Conservation (phyloP, 2,888 invertebrate species). For the Parascotia fuliginaria region DNA sequence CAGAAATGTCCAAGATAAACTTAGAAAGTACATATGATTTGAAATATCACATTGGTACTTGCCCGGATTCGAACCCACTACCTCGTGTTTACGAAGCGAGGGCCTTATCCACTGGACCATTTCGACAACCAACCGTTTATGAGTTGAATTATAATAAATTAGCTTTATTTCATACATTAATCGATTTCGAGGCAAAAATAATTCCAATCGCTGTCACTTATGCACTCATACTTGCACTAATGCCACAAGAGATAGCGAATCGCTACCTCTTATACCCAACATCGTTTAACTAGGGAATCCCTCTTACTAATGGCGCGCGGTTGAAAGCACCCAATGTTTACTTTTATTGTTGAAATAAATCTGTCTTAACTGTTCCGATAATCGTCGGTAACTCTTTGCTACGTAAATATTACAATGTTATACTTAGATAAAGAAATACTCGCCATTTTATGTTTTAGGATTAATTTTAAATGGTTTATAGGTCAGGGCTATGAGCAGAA, state of each 20-base stretch:
- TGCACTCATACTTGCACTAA: not conserved
- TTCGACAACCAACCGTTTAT: too few species aligned
- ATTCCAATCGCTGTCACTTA: too few species aligned
- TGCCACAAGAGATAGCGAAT: slow-evolving; percentile 12
- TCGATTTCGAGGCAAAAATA: too few species aligned
- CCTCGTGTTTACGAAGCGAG: too few species aligned
- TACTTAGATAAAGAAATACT: slow-evolving; percentile 17
- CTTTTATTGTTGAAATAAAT: slow-evolving; percentile 84
- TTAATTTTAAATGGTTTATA: slow-evolving; percentile 1
- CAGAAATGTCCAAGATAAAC: too few species aligned
- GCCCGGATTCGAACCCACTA: too few species aligned
- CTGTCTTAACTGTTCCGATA: slow-evolving; percentile 81
- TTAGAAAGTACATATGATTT: too few species aligned
- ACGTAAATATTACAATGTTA: slow-evolving; percentile 56
- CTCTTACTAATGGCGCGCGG: slow-evolving; percentile 75
- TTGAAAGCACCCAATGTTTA: slow-evolving; percentile 74
- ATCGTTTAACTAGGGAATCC: slow-evolving; percentile 55
- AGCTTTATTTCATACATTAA: too few species aligned
- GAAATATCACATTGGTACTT: too few species aligned
- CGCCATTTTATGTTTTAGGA: slow-evolving; percentile 7
- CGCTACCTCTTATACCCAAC: slow-evolving; percentile 22
- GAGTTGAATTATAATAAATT: too few species aligned
- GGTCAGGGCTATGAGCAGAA: slow-evolving; percentile 6
- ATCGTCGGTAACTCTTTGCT: slow-evolving; percentile 75
- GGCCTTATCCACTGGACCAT: too few species aligned